Evolutionary conservation across 2,888 invertebrate species (phyloP).

Genomic region (Gymnocheta viridis): DNA sequence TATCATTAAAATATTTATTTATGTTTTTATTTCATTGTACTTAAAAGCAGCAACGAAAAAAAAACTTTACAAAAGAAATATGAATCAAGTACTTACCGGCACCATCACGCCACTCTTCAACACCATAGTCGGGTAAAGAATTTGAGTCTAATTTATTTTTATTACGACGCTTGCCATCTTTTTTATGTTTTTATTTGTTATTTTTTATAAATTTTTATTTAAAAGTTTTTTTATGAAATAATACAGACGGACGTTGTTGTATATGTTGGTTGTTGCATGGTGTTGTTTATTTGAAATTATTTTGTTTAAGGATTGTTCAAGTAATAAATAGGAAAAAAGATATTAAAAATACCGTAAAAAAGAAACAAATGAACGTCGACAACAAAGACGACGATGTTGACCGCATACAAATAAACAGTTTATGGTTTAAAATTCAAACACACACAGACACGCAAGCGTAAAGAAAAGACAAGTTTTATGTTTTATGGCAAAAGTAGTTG

Average conservation of each 20-base stretch:
- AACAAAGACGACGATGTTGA: constrained; percentile 66
- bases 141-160: constrained; percentile 84
- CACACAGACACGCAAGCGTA: neutral
- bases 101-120: constrained; percentile 89
- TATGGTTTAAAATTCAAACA: constrained; percentile 31
- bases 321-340: constrained; percentile 71
- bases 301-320: constrained; percentile 71
- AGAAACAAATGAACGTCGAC: constrained; percentile 31
- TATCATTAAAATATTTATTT: constrained; percentile 60
- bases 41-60: constrained; percentile 22
- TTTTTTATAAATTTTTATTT: constrained; percentile 23
- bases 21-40: constrained; percentile 39
- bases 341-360: constrained; percentile 17
- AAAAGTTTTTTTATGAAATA: constrained; percentile 38
- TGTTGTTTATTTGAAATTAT: constrained; percentile 66
- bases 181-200: constrained; percentile 67
- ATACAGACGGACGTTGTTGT: constrained; percentile 57
- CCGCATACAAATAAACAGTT: constrained; percentile 52
- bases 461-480: neutral
- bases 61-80: constrained; percentile 41
- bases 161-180: constrained; percentile 82
- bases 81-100: constrained; percentile 72
- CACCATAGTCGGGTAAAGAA: constrained; percentile 86
- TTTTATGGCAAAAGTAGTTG: constrained; percentile 27
- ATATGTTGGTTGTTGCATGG: constrained; percentile 44